A percentile compares a stretch with the other conserved stretches of the same genome.
Conservation (phyloP, 2,797 vertebrate species). For the Myripristis murdjan region DNA sequence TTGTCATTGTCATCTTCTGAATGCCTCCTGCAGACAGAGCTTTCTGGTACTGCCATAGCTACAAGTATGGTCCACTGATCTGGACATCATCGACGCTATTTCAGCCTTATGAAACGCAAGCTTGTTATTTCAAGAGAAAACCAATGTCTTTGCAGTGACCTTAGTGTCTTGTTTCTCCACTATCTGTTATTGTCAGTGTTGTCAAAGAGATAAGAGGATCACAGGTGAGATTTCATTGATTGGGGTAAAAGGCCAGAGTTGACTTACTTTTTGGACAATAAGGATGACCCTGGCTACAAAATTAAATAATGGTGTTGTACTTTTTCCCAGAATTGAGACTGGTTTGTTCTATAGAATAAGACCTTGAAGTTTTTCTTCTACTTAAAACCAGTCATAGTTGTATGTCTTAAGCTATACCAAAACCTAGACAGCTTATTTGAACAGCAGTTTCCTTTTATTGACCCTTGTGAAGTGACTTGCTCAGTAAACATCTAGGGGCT, state of each 20-base stretch:
- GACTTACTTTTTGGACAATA: constrained; percentile 37
- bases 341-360: neutral
- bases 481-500: constrained; percentile 66
- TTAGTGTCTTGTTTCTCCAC: constrained; percentile 45
- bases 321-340: neutral
- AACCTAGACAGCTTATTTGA: constrained; percentile 45
- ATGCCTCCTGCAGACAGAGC: constrained; percentile 48
- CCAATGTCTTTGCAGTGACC: constrained; percentile 72
- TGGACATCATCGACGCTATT: constrained; percentile 59
- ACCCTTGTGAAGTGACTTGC: constrained; percentile 68
- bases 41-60: constrained; percentile 46
- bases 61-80: constrained; percentile 47
- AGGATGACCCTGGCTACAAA: constrained; percentile 20
- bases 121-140: constrained; percentile 62
- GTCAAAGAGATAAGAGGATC: constrained; percentile 78
- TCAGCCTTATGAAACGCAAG: constrained; percentile 54
- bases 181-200: constrained; percentile 67
- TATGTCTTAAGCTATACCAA: constrained; percentile 53
- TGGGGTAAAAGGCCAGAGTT: constrained; percentile 53
- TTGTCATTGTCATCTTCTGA: constrained; percentile 50
- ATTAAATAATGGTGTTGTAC: constrained; percentile 29
- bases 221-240: constrained; percentile 69
- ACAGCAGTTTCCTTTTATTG: constrained; percentile 79
- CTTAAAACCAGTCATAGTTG: constrained; percentile 31
- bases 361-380: constrained; percentile 12